A percentile compares a stretch with the other conserved stretches of the same genome.
Evolutionary conservation across 1,140 invertebrate genomes (phyloP).

Genomic region (Dendroctonus ponderosae): DNA sequence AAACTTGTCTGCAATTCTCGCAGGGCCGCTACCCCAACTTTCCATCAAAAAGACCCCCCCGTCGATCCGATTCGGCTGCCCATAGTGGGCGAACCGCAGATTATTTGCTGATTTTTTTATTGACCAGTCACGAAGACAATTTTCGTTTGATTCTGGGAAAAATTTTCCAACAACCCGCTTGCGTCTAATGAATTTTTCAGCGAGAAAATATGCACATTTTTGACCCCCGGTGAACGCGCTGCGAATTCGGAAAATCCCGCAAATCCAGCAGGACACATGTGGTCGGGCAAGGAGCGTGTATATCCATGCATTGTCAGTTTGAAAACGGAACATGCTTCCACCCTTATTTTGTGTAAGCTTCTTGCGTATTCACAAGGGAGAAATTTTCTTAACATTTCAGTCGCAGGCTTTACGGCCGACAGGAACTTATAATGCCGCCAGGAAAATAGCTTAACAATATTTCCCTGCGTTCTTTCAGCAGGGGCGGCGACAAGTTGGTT

Average conservation of each 20-base stretch:
- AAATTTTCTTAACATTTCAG: conserved; percentile 47
- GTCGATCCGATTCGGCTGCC: background rate
- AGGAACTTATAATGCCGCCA: too few relatives aligned
- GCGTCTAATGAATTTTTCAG: too few relatives aligned
- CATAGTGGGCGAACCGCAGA: too few relatives aligned
- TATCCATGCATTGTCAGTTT: conserved; percentile 49
- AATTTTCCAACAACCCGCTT: too few relatives aligned
- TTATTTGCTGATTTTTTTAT: too few relatives aligned
- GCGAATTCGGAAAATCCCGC: conserved; percentile 36
- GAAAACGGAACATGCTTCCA: conserved; percentile 44
- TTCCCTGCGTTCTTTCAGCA: too few relatives aligned
- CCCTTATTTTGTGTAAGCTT: conserved; percentile 45
- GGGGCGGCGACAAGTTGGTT: too few relatives aligned
- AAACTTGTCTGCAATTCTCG: conserved; percentile 26
- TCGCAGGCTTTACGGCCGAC: conserved; percentile 4
- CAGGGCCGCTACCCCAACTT: conserved; percentile 18
- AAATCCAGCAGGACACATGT: conserved; percentile 42
- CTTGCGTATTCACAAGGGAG: conserved; percentile 49
- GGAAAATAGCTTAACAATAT: too few relatives aligned
- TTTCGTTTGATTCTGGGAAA: too few relatives aligned
- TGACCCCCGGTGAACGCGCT: conserved; percentile 25
- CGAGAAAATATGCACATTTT: too few relatives aligned
- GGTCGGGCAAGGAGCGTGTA: conserved; percentile 39
- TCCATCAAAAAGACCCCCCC: conserved; percentile 21
- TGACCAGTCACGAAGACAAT: too few relatives aligned